phyloP scores from a whole-genome alignment of 2,888 invertebrate genomes.

The Subacronicta megacephala region DNA sequence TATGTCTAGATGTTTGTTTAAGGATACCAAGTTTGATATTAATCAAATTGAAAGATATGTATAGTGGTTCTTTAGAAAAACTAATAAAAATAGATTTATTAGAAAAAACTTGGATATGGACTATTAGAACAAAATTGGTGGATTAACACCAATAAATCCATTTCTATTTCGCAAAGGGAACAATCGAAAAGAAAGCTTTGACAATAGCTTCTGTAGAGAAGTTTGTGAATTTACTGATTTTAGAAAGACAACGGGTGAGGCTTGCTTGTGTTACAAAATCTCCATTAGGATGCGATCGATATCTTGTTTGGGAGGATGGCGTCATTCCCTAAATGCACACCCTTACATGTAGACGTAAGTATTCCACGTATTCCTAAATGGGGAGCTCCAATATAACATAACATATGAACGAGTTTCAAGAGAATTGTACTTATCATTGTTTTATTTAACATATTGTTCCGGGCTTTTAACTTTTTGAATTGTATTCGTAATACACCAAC shows the following conservation, averaged over 20 bases:
- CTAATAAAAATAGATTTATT: too few relatives aligned
- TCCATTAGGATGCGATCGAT: constrained; percentile 21
- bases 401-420: background rate
- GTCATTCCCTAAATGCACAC: constrained; percentile 12
- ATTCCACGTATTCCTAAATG: background rate
- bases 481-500: too few relatives aligned
- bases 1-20: too few relatives aligned
- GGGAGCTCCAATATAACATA: background rate
- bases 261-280: constrained; percentile 17
- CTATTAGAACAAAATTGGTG: too few relatives aligned
- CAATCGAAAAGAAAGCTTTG: constrained; percentile 11
- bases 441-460: background rate
- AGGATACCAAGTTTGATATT: too few relatives aligned
- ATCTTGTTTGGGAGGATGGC: constrained; percentile 11
- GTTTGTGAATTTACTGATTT: constrained; percentile 8
- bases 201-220: constrained; percentile 17
- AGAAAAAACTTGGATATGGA: too few relatives aligned
- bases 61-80: too few relatives aligned
- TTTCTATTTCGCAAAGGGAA: background rate
- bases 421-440: background rate
- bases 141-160: too few relatives aligned
- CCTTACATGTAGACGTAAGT: background rate
- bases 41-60: too few relatives aligned
- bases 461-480: background rate
- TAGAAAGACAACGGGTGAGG: constrained; percentile 22